Percentiles rank a stretch among this genome's conserved stretches.
Evolutionary conservation across 2,797 vertebrate genomes (phyloP).

Genomic region (Xyrichtys novacula): DNA sequence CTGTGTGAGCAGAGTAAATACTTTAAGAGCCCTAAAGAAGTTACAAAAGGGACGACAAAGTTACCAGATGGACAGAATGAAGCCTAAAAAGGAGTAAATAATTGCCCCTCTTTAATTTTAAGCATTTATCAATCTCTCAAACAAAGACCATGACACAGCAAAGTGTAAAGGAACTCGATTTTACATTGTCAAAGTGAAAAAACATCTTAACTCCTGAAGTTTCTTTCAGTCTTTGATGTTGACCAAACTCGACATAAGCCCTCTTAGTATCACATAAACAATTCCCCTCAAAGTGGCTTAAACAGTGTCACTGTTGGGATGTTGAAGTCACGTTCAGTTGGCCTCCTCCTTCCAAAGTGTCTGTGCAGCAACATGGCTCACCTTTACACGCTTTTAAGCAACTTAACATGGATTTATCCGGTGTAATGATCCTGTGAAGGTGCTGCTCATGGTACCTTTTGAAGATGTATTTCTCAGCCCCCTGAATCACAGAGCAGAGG

Average conservation of each 20-base stretch:
- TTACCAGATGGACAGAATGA: too few relatives aligned
- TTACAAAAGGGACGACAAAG: too few relatives aligned
- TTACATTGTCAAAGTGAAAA: not conserved
- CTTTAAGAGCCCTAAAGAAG: too few relatives aligned
- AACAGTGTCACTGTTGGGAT: slow-evolving; percentile 50
- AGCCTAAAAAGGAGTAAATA: too few relatives aligned
- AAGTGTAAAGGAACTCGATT: slow-evolving; percentile 21
- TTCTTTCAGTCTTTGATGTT: slow-evolving; percentile 46
- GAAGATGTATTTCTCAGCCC: slow-evolving; percentile 72
- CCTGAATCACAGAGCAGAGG: slow-evolving; percentile 81
- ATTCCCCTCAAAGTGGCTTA: slow-evolving; percentile 60
- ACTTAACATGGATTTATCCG: slow-evolving; percentile 74
- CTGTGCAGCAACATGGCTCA: slow-evolving; percentile 63
- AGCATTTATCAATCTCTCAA: not conserved
- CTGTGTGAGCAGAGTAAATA: too few relatives aligned
- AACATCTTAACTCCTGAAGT: slow-evolving; percentile 27
- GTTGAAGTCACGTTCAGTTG: slow-evolving; percentile 57
- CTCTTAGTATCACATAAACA: slow-evolving; percentile 68
- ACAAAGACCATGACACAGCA: not conserved
- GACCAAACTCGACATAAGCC: slow-evolving; percentile 67
- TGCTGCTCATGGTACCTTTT: slow-evolving; percentile 75
- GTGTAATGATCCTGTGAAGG: slow-evolving; percentile 76
- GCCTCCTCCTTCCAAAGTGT: slow-evolving; percentile 55
- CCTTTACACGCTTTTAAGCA: slow-evolving; percentile 76
- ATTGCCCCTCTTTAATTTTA: not conserved